Evolutionary conservation across 2,888 invertebrate species (phyloP).

Genomic region (Pseudococcus jackbeardsleyi): DNA sequence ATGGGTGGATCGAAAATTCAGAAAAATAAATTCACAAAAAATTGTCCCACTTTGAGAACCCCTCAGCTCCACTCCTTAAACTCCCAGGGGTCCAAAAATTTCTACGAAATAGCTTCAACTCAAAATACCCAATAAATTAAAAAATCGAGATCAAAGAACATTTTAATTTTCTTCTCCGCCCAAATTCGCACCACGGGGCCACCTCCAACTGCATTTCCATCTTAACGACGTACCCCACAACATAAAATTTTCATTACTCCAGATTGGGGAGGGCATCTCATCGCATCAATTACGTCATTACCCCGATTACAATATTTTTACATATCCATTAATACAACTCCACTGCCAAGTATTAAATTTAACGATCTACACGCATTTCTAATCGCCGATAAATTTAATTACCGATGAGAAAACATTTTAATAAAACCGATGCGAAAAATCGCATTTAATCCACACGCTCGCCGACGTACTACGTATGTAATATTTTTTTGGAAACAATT

Average conservation of each 20-base stretch:
- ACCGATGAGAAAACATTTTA: conserved; percentile 49
- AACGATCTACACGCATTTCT: conserved; percentile 44
- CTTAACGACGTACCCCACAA: not conserved
- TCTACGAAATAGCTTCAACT: too few species aligned
- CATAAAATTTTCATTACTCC: conserved; percentile 6
- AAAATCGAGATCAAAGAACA: too few species aligned
- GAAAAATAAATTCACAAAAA: too few species aligned
- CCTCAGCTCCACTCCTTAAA: too few species aligned
- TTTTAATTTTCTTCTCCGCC: too few species aligned
- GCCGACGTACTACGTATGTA: not conserved
- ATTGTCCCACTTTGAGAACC: too few species aligned
- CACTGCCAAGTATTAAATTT: conserved; percentile 32
- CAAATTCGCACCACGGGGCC: too few species aligned
- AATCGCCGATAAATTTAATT: conserved; percentile 50
- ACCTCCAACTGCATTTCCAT: too few species aligned
- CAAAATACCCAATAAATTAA: too few species aligned
- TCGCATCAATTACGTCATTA: conserved; percentile 26
- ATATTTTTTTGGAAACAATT: conserved; percentile 39
- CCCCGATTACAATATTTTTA: conserved; percentile 36
- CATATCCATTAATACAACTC: conserved; percentile 14
- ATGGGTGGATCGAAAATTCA: too few species aligned
- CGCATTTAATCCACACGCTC: not conserved
- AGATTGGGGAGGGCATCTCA: not conserved
- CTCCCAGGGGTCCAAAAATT: too few species aligned
- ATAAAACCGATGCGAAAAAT: conserved; percentile 30